Conservation (phyloP, 2,888 invertebrate species). For the Heteromyza rotundicornis region DNA sequence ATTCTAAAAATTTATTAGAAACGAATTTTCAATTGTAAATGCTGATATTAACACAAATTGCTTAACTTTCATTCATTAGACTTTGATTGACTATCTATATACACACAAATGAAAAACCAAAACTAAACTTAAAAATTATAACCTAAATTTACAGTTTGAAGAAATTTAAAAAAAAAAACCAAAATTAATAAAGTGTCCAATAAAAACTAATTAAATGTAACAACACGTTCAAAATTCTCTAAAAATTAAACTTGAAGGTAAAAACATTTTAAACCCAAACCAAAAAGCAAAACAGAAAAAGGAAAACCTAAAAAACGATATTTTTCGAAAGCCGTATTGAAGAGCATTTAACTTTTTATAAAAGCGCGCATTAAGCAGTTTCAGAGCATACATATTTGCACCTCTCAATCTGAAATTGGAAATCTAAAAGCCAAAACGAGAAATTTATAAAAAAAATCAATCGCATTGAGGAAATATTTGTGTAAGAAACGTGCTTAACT, state of each 20-base stretch:
- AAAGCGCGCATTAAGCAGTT: conserved; percentile 1
- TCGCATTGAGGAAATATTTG: conserved; percentile 19
- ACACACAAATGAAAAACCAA: conserved; percentile 20
- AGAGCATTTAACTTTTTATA: conserved; percentile 7
- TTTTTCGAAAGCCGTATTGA: conserved; percentile 10
- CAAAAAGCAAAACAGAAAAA: conserved; percentile 16
- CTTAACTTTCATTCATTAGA: conserved; percentile 16
- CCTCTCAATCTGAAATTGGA: background rate
- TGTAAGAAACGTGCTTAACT: conserved; percentile 29
- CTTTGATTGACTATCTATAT: conserved; percentile 27
- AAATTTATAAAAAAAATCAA: conserved; percentile 13
- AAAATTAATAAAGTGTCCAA: conserved; percentile 25
- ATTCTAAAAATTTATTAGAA: background rate
- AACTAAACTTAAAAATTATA: background rate
- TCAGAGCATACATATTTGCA: too few relatives aligned
- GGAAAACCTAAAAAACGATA: conserved; percentile 27
- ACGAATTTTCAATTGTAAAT: background rate
- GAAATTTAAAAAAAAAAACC: conserved; percentile 9
- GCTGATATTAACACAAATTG: background rate
- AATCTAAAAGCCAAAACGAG: background rate
- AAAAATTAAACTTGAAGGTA: too few relatives aligned
- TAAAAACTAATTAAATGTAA: conserved; percentile 42
- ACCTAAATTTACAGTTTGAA: background rate
- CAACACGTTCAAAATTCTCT: conserved; percentile 22
- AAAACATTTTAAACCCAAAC: conserved; percentile 12